These are phyloP conservation scores for Exocentrus adspersus DNA, from an alignment of 2,888 invertebrate species.

Conservation along the genomic window DNA sequence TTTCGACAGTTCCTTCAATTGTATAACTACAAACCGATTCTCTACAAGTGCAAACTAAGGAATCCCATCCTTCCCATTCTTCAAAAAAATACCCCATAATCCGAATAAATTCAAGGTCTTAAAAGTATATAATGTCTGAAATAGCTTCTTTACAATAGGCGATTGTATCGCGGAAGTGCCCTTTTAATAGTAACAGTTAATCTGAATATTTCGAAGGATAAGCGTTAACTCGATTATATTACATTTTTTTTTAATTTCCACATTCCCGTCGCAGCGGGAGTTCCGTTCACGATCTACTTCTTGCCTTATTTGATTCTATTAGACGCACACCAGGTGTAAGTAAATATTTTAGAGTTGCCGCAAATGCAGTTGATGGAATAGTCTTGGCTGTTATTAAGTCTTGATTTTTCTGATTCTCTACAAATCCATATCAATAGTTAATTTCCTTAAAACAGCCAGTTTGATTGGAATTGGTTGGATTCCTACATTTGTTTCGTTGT, in stretches of 20 bases:
- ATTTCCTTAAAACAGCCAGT: too few species aligned
- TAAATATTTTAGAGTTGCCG: constrained; percentile 2
- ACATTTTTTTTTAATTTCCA: constrained; percentile 15
- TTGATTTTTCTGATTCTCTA: too few species aligned
- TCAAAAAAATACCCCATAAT: too few species aligned
- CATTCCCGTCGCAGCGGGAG: constrained; percentile 11
- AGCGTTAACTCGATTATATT: constrained; percentile 8
- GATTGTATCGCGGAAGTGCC: constrained; percentile 7
- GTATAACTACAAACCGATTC: constrained; percentile 17
- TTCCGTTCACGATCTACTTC: constrained; percentile 17
- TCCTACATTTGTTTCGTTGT: too few species aligned
- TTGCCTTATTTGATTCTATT: constrained; percentile 19
- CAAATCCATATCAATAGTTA: too few species aligned
- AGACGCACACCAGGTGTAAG: constrained; percentile 2
- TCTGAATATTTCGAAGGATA: constrained; percentile 21
- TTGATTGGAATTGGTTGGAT: too few species aligned
- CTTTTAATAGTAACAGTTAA: background rate
- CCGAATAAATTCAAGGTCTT: background rate
- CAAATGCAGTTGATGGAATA: background rate
- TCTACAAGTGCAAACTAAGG: too few species aligned
- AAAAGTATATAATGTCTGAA: background rate
- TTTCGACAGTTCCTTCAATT: constrained; percentile 44
- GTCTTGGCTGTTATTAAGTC: too few species aligned
- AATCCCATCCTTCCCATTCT: too few species aligned
- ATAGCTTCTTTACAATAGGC: background rate